Evolutionary conservation across 2,797 vertebrate genomes (phyloP).

Genomic region (Dryobates pubescens): DNA sequence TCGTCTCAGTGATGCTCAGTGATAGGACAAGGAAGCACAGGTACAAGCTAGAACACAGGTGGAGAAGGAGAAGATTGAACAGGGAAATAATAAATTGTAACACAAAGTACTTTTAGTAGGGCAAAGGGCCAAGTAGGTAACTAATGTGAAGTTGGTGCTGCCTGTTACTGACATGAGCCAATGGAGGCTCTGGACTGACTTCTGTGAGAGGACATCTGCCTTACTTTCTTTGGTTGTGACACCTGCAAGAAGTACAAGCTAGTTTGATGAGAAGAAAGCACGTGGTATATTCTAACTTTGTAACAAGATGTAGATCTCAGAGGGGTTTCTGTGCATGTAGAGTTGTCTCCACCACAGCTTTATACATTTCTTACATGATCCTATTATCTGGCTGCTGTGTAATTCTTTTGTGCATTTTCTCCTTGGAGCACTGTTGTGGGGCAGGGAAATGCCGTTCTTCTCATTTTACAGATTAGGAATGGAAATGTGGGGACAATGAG

Average conservation of each 20-base stretch:
- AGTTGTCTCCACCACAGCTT: neutral
- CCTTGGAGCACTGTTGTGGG: neutral
- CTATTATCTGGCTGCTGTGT: neutral
- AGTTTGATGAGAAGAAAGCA: neutral
- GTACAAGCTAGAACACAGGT: no score
- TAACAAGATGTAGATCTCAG: neutral
- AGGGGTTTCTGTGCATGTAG: neutral
- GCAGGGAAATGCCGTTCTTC: neutral
- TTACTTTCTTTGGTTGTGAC: neutral
- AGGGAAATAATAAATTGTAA: neutral
- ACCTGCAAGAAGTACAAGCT: neutral
- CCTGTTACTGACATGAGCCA: neutral
- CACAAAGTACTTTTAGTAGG: neutral
- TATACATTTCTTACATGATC: neutral
- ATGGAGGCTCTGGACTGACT: neutral
- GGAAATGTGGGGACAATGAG: neutral
- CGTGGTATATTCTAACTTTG: neutral
- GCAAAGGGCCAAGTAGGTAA: neutral
- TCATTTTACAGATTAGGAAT: neutral
- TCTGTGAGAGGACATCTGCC: neutral
- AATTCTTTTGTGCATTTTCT: neutral
- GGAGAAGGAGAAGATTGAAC: neutral
- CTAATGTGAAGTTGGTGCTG: neutral
- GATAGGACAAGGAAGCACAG: no score
- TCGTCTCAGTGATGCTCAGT: no score